Evolutionary conservation across 1,140 invertebrate genomes (phyloP), one percentile per base, ranked within the genome.

Genomic region (Vanessa tameamea): DNA sequence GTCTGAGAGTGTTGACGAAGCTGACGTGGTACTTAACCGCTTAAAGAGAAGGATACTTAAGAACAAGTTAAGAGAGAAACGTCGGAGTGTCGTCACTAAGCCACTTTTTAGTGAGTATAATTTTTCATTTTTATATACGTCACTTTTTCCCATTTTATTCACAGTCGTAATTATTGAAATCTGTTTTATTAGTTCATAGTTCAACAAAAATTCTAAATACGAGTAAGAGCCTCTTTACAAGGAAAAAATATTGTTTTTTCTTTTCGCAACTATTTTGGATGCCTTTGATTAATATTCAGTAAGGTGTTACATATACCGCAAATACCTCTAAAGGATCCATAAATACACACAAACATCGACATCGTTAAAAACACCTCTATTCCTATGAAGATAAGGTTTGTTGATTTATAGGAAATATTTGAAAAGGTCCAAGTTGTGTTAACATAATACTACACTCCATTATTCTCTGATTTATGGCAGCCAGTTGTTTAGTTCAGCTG

Each of bases 1-100:
- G 48, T 93, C 93, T 31, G 93, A 93, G 77, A 93, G 92, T 83
- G 83, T 93, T 37, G 93, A 93, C 75, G 93, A 93, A 77, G 93
- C 91, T 26, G 93, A 93, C 79, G 78, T 91, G 67, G 88, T 93
- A 74, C 88, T 93, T 59, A 93, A 88, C 83, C 86, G 93, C 51
- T 84, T 93, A 65, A 91, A 90, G 80, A 86, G 93, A 77, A 87
- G 93, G 76, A 93, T 93, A 83, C 84, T 92, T 64, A 92, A 89
- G 78, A 93, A 93, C 80, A 93, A 92, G 81, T 84, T 88, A 31
- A 86, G 91, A 75, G 92, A 93, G 77, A 92, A 88, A 82, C 89
- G 86, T 76, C 87, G 84, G 53, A 78, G 79, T 65, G 64, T 84
- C 70, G 82, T 82, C 20, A 76, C 79, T 0, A 87, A 90, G 76